Conservation (phyloP, 2,888 invertebrate species). For the Acleris emargana region DNA sequence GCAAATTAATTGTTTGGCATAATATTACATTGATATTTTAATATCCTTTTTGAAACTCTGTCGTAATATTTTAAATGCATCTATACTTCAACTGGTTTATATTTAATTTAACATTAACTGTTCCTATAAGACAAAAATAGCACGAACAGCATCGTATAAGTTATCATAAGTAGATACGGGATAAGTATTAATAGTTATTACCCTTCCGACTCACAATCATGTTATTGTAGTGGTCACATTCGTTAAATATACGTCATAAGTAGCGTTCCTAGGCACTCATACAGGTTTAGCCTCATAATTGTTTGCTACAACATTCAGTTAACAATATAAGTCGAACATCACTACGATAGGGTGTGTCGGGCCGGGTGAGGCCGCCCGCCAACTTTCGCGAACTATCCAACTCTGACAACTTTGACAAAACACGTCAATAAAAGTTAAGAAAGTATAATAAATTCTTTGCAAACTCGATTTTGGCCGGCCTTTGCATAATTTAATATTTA, state of each 20-base stretch:
- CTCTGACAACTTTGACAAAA: constrained; percentile 27
- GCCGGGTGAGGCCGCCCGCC: constrained; percentile 7
- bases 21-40: constrained; percentile 57
- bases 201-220: constrained; percentile 81
- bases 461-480: constrained; percentile 22
- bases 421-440: constrained; percentile 34
- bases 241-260: constrained; percentile 78
- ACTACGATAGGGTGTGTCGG: constrained; percentile 48
- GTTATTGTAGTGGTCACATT: constrained; percentile 75
- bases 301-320: constrained; percentile 47
- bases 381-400: constrained; percentile 24
- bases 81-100: constrained; percentile 62
- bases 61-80: constrained; percentile 63
- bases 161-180: constrained; percentile 67
- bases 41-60: constrained; percentile 54
- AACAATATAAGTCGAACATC: constrained; percentile 63
- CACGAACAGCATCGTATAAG: constrained; percentile 62
- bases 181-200: constrained; percentile 66
- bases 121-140: constrained; percentile 73
- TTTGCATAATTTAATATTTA: constrained; percentile 17
- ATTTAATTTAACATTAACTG: constrained; percentile 67
- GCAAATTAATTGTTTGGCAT: constrained; percentile 65
- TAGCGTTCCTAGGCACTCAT: constrained; percentile 80
- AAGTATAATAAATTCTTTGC: constrained; percentile 27
- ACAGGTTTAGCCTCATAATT: constrained; percentile 70